Conservation (phyloP, 1,140 invertebrate genomes). For the Eriosoma lanigerum region DNA sequence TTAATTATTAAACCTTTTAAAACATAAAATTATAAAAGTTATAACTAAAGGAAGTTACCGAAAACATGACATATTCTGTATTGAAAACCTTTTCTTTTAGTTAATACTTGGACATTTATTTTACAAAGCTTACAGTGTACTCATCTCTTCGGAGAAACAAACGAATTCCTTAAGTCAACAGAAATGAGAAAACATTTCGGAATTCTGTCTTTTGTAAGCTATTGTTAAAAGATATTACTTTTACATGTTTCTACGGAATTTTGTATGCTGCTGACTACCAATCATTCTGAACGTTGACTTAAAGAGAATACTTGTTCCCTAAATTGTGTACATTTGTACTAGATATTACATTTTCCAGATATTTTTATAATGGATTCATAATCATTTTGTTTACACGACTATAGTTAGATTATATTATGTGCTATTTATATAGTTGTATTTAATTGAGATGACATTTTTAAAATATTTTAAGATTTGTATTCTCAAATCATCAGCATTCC, state of each 20-base stretch:
- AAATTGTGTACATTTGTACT: neutral
- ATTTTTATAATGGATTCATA: no score
- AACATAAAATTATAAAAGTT: neutral
- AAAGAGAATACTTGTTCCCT: no score
- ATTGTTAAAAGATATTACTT: slow-evolving; percentile 34
- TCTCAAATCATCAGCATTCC: no score
- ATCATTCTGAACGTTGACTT: slow-evolving; percentile 3
- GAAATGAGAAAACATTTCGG: slow-evolving; percentile 19
- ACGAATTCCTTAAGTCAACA: slow-evolving; percentile 30
- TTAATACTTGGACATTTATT: slow-evolving; percentile 13
- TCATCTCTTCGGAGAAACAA: slow-evolving; percentile 2
- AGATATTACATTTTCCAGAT: no score
- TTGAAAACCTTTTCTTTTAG: neutral
- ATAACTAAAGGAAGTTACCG: neutral
- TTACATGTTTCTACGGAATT: slow-evolving; percentile 6
- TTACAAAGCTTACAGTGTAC: neutral
- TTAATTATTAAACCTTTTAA: neutral
- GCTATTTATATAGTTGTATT: no score
- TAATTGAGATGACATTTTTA: no score
- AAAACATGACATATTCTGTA: neutral
- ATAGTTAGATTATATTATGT: no score
- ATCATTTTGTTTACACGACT: no score
- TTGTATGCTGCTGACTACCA: neutral
- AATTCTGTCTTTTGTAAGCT: slow-evolving; percentile 24
- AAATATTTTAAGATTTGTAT: no score